These are phyloP conservation scores for Eupithecia inturbata DNA, from an alignment of 2,888 invertebrate species.

Conservation along the genomic window DNA sequence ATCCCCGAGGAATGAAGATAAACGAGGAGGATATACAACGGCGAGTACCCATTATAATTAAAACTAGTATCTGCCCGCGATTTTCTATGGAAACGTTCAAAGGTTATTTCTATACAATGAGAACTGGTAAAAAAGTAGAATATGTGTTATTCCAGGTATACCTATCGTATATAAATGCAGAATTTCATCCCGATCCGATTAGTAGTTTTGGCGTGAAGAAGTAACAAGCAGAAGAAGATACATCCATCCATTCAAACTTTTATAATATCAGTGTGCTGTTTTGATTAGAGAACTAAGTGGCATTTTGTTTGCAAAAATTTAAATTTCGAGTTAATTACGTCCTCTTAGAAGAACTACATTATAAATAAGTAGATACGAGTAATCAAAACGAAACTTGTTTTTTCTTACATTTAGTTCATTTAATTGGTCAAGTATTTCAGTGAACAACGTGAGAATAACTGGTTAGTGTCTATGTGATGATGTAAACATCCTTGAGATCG, in stretches of 20 bases:
- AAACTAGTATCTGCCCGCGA: neutral
- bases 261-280: neutral
- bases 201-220: neutral
- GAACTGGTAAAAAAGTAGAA: neutral
- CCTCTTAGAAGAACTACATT: neutral
- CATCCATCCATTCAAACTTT: neutral
- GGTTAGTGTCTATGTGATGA: conserved; percentile 54
- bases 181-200: neutral
- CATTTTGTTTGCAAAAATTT: neutral
- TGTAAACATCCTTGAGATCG: conserved; percentile 65
- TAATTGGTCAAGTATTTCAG: conserved; percentile 40
- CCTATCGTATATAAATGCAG: neutral
- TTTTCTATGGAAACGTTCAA: neutral
- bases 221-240: too few species aligned
- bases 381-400: conserved; percentile 5
- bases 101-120: neutral
- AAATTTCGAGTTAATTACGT: neutral
- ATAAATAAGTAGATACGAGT: neutral
- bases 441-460: conserved; percentile 56
- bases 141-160: neutral
- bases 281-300: neutral
- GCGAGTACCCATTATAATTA: conserved; percentile 7
- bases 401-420: conserved; percentile 19
- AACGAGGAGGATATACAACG: conserved; percentile 32
- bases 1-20: conserved; percentile 40